Evolutionary conservation across 2,113 vertebrate genomes (phyloP).

Genomic region (Poecilia latipinna): DNA sequence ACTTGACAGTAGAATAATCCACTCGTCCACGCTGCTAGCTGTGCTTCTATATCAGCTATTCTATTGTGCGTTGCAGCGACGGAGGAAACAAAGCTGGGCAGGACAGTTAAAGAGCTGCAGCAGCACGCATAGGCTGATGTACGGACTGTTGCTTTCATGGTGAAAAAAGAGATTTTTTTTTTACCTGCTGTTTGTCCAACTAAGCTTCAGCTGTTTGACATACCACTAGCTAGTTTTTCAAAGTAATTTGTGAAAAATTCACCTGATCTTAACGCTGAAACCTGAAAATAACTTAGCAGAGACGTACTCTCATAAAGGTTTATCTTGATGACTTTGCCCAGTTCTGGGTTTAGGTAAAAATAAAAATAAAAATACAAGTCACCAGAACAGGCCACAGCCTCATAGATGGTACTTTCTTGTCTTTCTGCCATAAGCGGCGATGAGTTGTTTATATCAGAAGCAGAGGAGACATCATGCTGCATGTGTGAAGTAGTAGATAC

Average conservation of each 20-base stretch:
- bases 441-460: not conserved
- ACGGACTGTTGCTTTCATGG: slow-evolving; percentile 4
- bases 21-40: slow-evolving; percentile 52
- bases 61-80: not conserved
- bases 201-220: too few relatives aligned
- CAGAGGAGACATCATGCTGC: not conserved
- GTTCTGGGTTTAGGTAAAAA: too few relatives aligned
- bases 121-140: slow-evolving; percentile 34
- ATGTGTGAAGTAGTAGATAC: too few relatives aligned
- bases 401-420: not conserved
- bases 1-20: slow-evolving; percentile 29
- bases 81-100: slow-evolving; percentile 42
- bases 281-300: too few relatives aligned
- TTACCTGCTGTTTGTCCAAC: not conserved
- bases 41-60: slow-evolving; percentile 30
- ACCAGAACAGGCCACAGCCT: not conserved
- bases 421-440: not conserved
- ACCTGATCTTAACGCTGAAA: too few relatives aligned
- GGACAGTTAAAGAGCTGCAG: slow-evolving; percentile 3
- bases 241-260: too few relatives aligned
- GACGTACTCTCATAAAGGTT: too few relatives aligned
- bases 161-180: slow-evolving; percentile 17
- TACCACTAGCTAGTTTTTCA: too few relatives aligned
- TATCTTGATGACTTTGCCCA: too few relatives aligned
- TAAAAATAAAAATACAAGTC: too few relatives aligned